phyloP scores from a whole-genome alignment of 2,888 invertebrate species.

The Amblyjoppa fuscipennis region DNA sequence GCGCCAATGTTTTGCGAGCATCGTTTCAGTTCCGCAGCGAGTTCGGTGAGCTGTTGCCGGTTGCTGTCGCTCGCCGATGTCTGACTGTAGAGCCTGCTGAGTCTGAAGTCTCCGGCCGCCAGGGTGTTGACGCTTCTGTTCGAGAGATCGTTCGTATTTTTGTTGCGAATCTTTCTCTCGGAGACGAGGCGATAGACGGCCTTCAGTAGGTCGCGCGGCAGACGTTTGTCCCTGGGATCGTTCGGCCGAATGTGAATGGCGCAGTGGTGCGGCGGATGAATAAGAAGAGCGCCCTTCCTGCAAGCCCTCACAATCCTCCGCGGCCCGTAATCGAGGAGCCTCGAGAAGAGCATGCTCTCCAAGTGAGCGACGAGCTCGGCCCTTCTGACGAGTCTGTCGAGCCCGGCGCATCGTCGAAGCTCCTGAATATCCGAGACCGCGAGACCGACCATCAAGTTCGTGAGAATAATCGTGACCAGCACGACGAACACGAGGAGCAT shows the following conservation, averaged over 20 bases:
- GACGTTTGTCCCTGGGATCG: slow-evolving; percentile 92
- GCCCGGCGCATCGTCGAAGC: slow-evolving; percentile 92
- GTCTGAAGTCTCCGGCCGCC: slow-evolving; percentile 66
- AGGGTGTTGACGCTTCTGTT: slow-evolving; percentile 60
- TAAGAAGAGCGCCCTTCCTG: slow-evolving; percentile 91
- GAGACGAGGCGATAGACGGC: slow-evolving; percentile 91
- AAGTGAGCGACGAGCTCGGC: slow-evolving; percentile 93
- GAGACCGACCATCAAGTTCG: slow-evolving; percentile 93
- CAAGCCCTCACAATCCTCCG: slow-evolving; percentile 88
- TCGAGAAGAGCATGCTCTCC: slow-evolving; percentile 93
- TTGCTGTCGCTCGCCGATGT: slow-evolving; percentile 74
- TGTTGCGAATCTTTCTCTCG: slow-evolving; percentile 86
- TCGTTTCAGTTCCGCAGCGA: slow-evolving; percentile 78
- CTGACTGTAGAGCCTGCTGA: slow-evolving; percentile 77
- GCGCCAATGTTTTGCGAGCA: slow-evolving; percentile 77
- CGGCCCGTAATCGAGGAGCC: slow-evolving; percentile 89
- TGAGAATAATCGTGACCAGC: slow-evolving; percentile 92
- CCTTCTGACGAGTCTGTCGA: slow-evolving; percentile 93
- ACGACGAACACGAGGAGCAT: slow-evolving; percentile 92
- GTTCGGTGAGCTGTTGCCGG: slow-evolving; percentile 78
- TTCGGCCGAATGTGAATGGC: slow-evolving; percentile 92
- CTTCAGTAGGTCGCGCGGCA: slow-evolving; percentile 91
- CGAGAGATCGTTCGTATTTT: slow-evolving; percentile 59
- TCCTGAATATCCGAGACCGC: slow-evolving; percentile 95
- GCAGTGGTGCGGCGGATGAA: slow-evolving; percentile 91